These are phyloP conservation scores for Mesocricetus auratus DNA, from an alignment of 2,113 vertebrate genomes.

Conservation along the genomic window DNA sequence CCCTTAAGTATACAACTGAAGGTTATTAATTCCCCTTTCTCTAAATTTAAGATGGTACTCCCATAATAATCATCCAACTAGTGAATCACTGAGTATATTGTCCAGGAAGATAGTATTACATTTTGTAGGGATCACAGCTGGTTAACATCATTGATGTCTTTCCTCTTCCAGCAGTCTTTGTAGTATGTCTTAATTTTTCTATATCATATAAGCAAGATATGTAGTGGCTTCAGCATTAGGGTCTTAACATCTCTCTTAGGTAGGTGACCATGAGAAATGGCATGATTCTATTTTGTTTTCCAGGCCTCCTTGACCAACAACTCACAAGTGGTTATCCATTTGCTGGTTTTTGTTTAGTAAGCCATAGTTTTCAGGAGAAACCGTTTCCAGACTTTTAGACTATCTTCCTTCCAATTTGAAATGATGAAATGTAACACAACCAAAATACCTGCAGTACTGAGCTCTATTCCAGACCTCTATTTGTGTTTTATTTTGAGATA, in stretches of 20 bases:
- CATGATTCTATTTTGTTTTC: neutral
- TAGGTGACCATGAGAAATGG: neutral
- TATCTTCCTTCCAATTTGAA: neutral
- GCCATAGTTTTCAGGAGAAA: neutral
- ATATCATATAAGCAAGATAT: neutral
- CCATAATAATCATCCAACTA: neutral
- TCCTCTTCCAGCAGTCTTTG: neutral
- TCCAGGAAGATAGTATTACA: neutral
- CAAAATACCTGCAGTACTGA: neutral
- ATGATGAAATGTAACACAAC: neutral
- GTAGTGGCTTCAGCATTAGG: neutral
- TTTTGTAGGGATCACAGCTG: neutral
- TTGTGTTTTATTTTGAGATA: neutral
- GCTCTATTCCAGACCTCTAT: neutral
- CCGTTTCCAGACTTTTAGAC: neutral
- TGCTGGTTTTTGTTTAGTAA: neutral
- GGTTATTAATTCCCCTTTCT: neutral
- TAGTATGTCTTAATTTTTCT: neutral
- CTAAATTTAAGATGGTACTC: neutral
- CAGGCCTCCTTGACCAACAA: accelerated
- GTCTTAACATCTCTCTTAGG: neutral
- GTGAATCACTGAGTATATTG: neutral
- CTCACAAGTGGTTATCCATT: neutral
- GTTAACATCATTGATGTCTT: neutral
- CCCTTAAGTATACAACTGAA: neutral